These are phyloP conservation scores for Hyles vespertilio DNA, from an alignment of 1,140 invertebrate genomes.

Conservation along the genomic window DNA sequence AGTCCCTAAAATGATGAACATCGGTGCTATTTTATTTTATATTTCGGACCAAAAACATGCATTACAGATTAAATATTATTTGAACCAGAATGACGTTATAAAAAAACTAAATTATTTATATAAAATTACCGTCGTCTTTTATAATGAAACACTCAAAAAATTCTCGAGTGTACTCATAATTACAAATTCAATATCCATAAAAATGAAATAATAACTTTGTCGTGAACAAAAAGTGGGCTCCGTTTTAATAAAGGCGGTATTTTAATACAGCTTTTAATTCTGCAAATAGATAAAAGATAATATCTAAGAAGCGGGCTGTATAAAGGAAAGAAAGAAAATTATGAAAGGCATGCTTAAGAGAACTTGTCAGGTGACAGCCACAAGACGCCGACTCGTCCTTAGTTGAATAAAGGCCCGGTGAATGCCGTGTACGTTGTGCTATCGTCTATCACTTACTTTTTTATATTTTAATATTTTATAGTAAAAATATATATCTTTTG, in stretches of 20 bases:
- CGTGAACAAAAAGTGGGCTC: constrained; percentile 2
- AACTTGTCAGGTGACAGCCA: constrained; percentile 58
- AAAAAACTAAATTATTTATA: too few relatives aligned
- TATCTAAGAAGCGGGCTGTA: constrained; percentile 38
- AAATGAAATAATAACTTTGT: constrained; percentile 12
- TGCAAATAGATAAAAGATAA: constrained; percentile 53
- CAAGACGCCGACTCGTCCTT: constrained; percentile 34
- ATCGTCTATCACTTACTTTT: not conserved
- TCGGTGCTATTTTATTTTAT: too few relatives aligned
- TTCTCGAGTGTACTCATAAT: too few relatives aligned
- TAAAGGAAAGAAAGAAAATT: constrained; percentile 49
- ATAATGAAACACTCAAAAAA: too few relatives aligned
- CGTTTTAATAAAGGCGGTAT: constrained; percentile 15
- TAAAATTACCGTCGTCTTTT: too few relatives aligned
- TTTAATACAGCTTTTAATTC: constrained; percentile 41
- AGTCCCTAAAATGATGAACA: too few relatives aligned
- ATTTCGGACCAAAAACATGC: too few relatives aligned
- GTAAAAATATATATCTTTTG: too few relatives aligned
- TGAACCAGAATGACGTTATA: too few relatives aligned
- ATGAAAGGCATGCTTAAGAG: constrained; percentile 51
- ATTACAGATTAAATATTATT: too few relatives aligned
- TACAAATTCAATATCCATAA: constrained; percentile 8
- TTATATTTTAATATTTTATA: too few relatives aligned
- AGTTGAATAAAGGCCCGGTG: constrained; percentile 28
- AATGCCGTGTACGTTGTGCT: constrained; percentile 1